Percentiles rank a stretch among this genome's conserved stretches.
Evolutionary conservation across 2,113 vertebrate species (phyloP).

Genomic region (Lagopus leucura): DNA sequence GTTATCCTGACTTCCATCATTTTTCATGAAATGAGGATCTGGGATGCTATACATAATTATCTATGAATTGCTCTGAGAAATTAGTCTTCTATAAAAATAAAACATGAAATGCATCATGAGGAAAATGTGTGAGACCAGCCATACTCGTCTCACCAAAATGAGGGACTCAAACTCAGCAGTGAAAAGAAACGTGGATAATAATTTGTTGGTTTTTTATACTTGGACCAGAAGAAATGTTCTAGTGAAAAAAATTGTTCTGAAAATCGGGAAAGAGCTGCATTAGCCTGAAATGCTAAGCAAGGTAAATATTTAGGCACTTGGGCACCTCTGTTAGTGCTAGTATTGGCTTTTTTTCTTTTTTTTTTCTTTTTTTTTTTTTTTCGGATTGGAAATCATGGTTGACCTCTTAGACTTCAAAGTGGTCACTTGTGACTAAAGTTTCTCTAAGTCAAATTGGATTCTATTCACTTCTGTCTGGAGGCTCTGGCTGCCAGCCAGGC

Average conservation of each 20-base stretch:
- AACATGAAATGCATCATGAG: neutral
- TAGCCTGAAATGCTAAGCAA: neutral
- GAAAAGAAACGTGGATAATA: neutral
- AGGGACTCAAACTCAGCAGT: neutral
- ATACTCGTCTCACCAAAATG: neutral
- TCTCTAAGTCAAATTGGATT: neutral
- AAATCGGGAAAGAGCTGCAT: neutral
- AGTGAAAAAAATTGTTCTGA: neutral
- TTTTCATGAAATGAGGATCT: neutral
- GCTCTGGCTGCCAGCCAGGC: neutral
- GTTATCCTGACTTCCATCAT: neutral
- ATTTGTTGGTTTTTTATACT: neutral
- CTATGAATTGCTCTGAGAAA: neutral
- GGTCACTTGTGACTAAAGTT: neutral
- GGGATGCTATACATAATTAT: neutral
- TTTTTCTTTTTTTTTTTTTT: neutral
- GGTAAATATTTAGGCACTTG: neutral
- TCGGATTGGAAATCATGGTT: neutral
- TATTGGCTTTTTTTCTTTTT: neutral
- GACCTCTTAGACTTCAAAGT: neutral
- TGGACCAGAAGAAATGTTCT: neutral
- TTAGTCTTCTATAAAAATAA: neutral
- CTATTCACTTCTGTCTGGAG: neutral
- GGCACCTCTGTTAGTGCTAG: neutral
- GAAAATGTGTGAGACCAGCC: neutral